Percentiles rank a stretch among this genome's conserved stretches.
Evolutionary conservation across 1,140 invertebrate genomes (phyloP).

Genomic region (Chlorops oryzae): DNA sequence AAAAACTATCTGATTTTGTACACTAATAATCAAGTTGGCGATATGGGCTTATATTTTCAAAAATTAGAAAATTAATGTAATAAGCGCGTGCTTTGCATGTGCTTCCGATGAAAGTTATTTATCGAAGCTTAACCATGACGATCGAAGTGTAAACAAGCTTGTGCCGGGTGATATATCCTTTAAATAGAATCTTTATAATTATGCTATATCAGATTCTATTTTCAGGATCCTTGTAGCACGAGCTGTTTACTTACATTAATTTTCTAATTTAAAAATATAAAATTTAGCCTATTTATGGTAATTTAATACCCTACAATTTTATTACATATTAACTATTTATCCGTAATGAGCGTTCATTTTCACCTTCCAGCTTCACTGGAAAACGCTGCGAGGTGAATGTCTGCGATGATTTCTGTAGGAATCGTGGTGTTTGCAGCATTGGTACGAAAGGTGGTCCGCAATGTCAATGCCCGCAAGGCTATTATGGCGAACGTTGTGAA

Average conservation of each 20-base stretch:
- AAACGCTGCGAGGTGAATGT: slow-evolving; percentile 45
- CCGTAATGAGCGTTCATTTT: too few species aligned
- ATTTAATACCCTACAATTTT: not conserved
- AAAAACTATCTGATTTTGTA: not conserved
- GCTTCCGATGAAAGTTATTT: too few species aligned
- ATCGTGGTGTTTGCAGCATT: slow-evolving; percentile 53
- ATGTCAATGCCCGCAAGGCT: slow-evolving; percentile 52
- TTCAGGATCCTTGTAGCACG: too few species aligned
- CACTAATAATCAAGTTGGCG: not conserved
- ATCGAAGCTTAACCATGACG: too few species aligned
- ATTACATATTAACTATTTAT: not conserved
- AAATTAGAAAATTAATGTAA: not conserved
- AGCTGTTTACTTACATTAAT: too few species aligned
- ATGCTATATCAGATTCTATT: too few species aligned
- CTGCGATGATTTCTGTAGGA: slow-evolving; percentile 51
- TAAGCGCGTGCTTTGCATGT: too few species aligned
- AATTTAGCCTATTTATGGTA: not conserved
- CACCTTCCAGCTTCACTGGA: slow-evolving; percentile 20
- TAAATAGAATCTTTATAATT: too few species aligned
- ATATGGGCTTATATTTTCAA: not conserved
- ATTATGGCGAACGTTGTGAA: slow-evolving; percentile 56
- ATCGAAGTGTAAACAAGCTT: too few species aligned
- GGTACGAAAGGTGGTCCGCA: slow-evolving; percentile 43
- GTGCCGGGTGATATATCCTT: too few species aligned
- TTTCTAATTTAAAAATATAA: too few species aligned